Evolutionary conservation across 2,113 vertebrate genomes (phyloP).

Genomic region (Neopipo cinnamomea): DNA sequence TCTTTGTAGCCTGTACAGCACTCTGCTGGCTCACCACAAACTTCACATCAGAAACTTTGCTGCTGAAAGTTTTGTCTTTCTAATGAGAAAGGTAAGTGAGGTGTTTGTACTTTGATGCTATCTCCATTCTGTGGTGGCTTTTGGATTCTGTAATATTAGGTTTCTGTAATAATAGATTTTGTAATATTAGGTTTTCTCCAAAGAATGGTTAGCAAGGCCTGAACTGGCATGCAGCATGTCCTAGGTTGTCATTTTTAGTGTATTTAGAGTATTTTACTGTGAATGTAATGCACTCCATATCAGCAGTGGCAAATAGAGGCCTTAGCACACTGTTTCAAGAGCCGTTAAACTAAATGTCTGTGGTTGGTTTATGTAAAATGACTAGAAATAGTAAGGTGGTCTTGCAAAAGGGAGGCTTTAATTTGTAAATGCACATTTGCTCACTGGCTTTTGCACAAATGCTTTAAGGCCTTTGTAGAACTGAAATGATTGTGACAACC

Average conservation of each 20-base stretch:
- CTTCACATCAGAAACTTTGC: constrained; percentile 95
- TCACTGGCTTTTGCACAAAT: neutral
- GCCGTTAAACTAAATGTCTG: neutral
- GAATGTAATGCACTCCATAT: neutral
- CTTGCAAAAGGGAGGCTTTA: neutral
- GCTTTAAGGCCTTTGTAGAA: neutral
- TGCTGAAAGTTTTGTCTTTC: constrained; percentile 96
- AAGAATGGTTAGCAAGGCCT: neutral
- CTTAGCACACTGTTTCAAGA: neutral
- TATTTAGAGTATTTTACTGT: neutral
- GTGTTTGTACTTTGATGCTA: neutral
- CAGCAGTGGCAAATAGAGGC: neutral
- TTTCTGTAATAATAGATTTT: neutral
- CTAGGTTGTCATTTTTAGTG: neutral
- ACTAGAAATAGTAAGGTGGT: neutral
- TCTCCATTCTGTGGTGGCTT: neutral
- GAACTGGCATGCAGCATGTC: neutral
- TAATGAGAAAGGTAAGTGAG: constrained; percentile 92
- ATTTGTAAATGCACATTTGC: neutral
- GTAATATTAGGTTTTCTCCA: neutral
- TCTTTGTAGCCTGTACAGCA: constrained; percentile 88
- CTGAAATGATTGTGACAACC: neutral
- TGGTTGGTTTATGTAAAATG: neutral
- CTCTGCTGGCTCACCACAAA: constrained; percentile 90
- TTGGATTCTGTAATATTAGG: neutral